Percentiles rank a stretch among this genome's conserved stretches.
These are phyloP conservation scores for Augochlorella aurata DNA, from an alignment of 2,888 invertebrate genomes.

Conservation along the genomic window DNA sequence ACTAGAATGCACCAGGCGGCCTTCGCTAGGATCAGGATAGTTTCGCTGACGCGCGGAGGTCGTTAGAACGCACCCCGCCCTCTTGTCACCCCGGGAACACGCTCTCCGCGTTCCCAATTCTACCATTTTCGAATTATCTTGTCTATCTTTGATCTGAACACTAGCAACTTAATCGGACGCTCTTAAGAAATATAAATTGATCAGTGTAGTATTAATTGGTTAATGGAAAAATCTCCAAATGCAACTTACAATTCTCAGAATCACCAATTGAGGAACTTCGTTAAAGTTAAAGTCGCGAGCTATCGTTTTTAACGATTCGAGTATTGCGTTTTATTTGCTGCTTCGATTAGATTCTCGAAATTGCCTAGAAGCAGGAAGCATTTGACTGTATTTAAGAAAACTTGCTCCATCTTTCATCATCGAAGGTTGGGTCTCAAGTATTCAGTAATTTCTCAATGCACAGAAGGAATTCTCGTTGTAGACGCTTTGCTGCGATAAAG, in stretches of 20 bases:
- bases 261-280: too few species aligned
- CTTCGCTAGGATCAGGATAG: conserved; percentile 80
- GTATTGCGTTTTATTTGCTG: too few species aligned
- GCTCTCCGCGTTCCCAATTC: conserved; percentile 45
- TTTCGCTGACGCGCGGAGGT: conserved; percentile 53
- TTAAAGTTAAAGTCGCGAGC: too few species aligned
- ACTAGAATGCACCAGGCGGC: conserved; percentile 80
- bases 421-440: not conserved
- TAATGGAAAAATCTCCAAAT: too few species aligned
- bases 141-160: not conserved
- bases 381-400: too few species aligned
- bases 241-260: too few species aligned
- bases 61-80: conserved; percentile 24
- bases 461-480: not conserved
- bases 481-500: not conserved
- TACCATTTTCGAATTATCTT: not conserved
- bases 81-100: conserved; percentile 32
- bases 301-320: too few species aligned
- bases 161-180: too few species aligned
- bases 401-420: not conserved
- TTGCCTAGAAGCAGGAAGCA: too few species aligned
- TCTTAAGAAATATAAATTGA: too few species aligned
- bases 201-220: too few species aligned
- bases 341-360: too few species aligned
- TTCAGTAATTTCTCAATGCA: not conserved